Conservation (phyloP, 2,888 invertebrate genomes). For the Antheraea yamamai region DNA sequence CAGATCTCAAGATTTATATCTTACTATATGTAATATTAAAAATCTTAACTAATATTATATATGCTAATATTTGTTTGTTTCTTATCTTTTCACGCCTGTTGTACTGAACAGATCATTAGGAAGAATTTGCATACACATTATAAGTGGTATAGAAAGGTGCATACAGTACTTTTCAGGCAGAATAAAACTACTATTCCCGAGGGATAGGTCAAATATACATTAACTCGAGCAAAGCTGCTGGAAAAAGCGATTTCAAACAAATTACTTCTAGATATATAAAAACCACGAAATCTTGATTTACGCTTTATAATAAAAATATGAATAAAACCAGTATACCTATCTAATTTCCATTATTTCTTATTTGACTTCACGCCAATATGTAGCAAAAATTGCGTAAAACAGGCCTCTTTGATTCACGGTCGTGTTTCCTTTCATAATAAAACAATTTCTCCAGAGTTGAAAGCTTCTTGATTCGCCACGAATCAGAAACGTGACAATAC, state of each 20-base stretch:
- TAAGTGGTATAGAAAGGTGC: too few relatives aligned
- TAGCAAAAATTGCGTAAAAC: constrained; percentile 43
- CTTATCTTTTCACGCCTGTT: background rate
- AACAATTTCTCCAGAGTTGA: constrained; percentile 32
- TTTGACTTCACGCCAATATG: constrained; percentile 45
- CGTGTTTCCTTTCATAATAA: constrained; percentile 36
- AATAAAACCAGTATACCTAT: constrained; percentile 12
- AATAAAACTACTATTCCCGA: too few relatives aligned
- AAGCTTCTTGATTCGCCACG: constrained; percentile 30
- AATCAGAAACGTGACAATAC: constrained; percentile 21
- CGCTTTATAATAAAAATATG: constrained; percentile 10
- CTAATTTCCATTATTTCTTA: constrained; percentile 42
- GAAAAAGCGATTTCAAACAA: background rate
- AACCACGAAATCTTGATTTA: background rate
- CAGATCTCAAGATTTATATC: too few relatives aligned
- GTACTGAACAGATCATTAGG: background rate
- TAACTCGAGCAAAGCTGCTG: too few relatives aligned
- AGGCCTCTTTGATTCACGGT: constrained; percentile 41
- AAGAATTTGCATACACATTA: background rate
- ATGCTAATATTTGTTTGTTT: background rate
- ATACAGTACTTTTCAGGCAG: too few relatives aligned
- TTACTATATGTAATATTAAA: too few relatives aligned
- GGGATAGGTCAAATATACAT: too few relatives aligned
- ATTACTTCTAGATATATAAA: background rate
- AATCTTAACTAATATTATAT: background rate